These are phyloP conservation scores for Timema cristinae DNA, from an alignment of 2,888 invertebrate genomes.

Conservation along the genomic window DNA sequence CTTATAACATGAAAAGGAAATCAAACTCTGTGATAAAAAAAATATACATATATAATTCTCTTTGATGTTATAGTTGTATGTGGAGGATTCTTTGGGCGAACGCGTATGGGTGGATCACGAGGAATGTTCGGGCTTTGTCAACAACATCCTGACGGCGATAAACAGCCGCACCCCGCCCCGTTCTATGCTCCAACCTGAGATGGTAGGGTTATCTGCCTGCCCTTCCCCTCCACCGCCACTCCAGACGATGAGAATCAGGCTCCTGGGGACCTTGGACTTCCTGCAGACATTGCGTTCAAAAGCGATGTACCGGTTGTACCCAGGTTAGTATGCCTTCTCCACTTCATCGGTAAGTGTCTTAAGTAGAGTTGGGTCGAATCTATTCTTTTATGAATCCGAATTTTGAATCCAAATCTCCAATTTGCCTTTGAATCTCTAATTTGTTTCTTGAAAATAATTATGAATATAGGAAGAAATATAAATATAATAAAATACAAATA, in stretches of 20 bases:
- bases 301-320: constrained; percentile 31
- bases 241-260: constrained; percentile 35
- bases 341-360: too few species aligned
- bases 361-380: too few species aligned
- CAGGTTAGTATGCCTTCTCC: constrained; percentile 16
- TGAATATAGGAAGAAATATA: too few species aligned
- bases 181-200: constrained; percentile 56
- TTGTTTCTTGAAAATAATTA: too few species aligned
- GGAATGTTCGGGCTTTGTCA: constrained; percentile 85
- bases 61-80: constrained; percentile 62
- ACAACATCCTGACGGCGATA: constrained; percentile 84
- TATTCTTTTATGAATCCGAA: too few species aligned
- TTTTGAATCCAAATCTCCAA: too few species aligned
- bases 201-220: constrained; percentile 19
- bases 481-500: too few species aligned
- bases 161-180: constrained; percentile 73
- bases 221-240: constrained; percentile 22
- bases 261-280: constrained; percentile 44
- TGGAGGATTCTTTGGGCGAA: constrained; percentile 92
- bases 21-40: too few species aligned
- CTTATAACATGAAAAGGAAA: too few species aligned
- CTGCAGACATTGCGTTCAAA: constrained; percentile 43
- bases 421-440: too few species aligned
- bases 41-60: constrained; percentile 15
- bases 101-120: constrained; percentile 91